Evolutionary conservation across 2,797 vertebrate species (phyloP).

Genomic region (Acanthurus lineatus): DNA sequence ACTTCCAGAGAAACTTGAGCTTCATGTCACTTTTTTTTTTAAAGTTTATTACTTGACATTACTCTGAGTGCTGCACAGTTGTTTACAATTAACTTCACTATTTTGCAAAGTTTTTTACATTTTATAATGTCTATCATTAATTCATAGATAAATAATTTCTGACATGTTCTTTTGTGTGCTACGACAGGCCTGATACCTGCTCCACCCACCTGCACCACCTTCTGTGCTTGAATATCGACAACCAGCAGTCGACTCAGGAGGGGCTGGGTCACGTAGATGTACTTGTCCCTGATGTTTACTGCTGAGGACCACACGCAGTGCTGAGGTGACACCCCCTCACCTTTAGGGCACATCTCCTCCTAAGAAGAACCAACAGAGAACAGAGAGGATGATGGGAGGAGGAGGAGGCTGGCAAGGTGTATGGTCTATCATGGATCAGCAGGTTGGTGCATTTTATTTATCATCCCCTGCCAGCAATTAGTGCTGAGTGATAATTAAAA

Average conservation of each 20-base stretch:
- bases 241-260: constrained; percentile 90
- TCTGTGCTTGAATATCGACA: constrained; percentile 93
- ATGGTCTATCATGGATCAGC: neutral
- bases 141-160: neutral
- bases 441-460: neutral
- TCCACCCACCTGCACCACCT: constrained; percentile 91
- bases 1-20: neutral
- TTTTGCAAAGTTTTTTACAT: neutral
- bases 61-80: neutral
- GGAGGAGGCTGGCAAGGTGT: constrained; percentile 13
- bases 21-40: neutral
- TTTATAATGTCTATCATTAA: neutral
- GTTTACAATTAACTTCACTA: neutral
- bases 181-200: constrained; percentile 3
- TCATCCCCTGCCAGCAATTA: neutral
- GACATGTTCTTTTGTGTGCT: neutral
- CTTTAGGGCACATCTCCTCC: constrained; percentile 94
- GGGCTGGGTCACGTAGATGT: constrained; percentile 94
- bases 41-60: neutral
- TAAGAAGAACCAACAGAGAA: constrained; percentile 72
- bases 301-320: constrained; percentile 94
- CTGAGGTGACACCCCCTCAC: constrained; percentile 83
- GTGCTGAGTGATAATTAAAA: neutral
- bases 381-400: constrained; percentile 34
- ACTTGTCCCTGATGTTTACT: constrained; percentile 93